phyloP scores from a whole-genome alignment of 2,797 vertebrate species.

The Epinephelus coioides region DNA sequence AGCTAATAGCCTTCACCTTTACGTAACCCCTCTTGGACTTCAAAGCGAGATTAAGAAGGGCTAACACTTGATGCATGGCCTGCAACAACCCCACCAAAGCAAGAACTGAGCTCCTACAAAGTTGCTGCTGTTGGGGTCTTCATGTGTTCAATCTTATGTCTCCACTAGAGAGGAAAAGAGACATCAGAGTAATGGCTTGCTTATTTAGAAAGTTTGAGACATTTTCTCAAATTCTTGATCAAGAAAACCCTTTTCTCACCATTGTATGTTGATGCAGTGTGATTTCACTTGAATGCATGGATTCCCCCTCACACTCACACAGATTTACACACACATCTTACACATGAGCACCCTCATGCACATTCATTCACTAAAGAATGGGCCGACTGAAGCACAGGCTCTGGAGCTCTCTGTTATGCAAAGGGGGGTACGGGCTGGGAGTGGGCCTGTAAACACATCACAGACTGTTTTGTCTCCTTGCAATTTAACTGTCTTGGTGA shows the following conservation, averaged over 20 bases:
- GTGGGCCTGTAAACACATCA: conserved; percentile 66
- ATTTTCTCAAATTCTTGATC: background rate
- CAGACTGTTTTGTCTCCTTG: conserved; percentile 67
- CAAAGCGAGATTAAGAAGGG: conserved; percentile 77
- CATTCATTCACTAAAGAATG: conserved; percentile 65
- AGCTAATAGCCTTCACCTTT: conserved; percentile 73
- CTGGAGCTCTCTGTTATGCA: conserved; percentile 69
- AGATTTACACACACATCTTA: conserved; percentile 40
- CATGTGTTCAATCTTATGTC: conserved; percentile 47
- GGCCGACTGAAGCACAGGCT: conserved; percentile 53
- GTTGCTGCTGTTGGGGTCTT: conserved; percentile 38
- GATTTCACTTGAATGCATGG: conserved; percentile 32
- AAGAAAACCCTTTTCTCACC: conserved; percentile 18
- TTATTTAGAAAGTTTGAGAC: background rate
- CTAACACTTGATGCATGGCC: conserved; percentile 62
- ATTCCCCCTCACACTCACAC: conserved; percentile 29
- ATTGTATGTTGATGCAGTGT: background rate
- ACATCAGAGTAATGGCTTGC: conserved; percentile 33
- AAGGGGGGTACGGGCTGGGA: conserved; percentile 41
- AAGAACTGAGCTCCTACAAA: conserved; percentile 33
- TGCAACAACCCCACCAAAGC: conserved; percentile 40
- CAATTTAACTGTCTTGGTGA: conserved; percentile 49
- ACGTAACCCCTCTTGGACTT: conserved; percentile 70
- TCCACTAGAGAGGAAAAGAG: conserved; percentile 33
- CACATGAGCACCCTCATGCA: conserved; percentile 63